Conservation (phyloP, 2,797 vertebrate species). For the Varecia variegata region DNA sequence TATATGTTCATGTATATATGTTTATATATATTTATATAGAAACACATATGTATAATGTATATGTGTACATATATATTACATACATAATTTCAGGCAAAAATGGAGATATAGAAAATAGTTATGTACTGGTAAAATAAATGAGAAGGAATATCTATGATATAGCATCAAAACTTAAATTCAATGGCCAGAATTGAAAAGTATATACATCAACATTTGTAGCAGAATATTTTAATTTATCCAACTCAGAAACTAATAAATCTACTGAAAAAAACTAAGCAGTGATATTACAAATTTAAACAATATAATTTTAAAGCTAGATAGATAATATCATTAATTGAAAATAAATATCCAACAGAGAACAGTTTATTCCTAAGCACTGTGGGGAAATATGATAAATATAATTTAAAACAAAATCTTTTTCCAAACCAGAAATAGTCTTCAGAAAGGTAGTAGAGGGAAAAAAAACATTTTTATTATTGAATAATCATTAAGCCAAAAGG, state of each 20-base stretch:
- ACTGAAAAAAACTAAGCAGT: neutral
- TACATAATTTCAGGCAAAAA: too few relatives aligned
- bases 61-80: too few relatives aligned
- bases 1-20: too few relatives aligned
- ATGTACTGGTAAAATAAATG: too few relatives aligned
- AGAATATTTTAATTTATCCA: neutral
- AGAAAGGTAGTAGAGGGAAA: neutral
- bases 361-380: neutral
- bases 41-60: too few relatives aligned
- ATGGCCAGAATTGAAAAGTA: too few relatives aligned
- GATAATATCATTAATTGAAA: neutral
- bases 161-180: too few relatives aligned
- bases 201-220: neutral
- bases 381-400: neutral
- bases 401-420: neutral
- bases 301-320: neutral
- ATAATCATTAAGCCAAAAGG: neutral
- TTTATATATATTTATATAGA: too few relatives aligned
- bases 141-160: too few relatives aligned
- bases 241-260: neutral
- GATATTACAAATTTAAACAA: neutral
- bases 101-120: too few relatives aligned
- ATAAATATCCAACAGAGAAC: neutral
- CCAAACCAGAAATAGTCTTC: neutral
- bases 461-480: neutral